These are phyloP conservation scores for Tortricodes alternella DNA, from an alignment of 2,888 invertebrate genomes.

Conservation along the genomic window DNA sequence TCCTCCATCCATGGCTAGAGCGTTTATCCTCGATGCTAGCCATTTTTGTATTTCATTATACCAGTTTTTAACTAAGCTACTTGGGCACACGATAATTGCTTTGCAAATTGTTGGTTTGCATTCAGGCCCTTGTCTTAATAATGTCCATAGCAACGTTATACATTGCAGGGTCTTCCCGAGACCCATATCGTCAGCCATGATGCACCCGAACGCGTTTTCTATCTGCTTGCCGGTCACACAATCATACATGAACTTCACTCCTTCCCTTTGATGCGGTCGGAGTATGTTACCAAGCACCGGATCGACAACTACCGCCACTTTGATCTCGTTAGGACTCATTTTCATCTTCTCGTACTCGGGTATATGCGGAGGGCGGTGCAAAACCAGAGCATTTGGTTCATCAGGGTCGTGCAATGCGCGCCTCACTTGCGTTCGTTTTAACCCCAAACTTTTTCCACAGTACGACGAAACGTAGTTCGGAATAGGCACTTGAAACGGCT, in stretches of 20 bases:
- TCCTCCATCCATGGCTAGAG: constrained; percentile 93
- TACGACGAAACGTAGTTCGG: constrained; percentile 92
- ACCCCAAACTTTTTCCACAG: constrained; percentile 90
- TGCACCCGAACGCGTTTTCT: constrained; percentile 94
- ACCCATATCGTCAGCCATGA: constrained; percentile 99
- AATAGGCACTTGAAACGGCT: constrained; percentile 96
- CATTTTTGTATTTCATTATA: constrained; percentile 99
- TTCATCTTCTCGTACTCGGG: constrained; percentile 95
- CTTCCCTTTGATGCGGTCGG: constrained; percentile 98
- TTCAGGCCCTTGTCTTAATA: constrained; percentile 95
- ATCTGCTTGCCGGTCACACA: constrained; percentile 97
- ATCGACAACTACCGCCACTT: constrained; percentile 98
- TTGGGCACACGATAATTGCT: constrained; percentile 97
- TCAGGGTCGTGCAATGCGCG: constrained; percentile 95
- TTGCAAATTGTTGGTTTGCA: constrained; percentile 95
- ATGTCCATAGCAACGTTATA: constrained; percentile 97
- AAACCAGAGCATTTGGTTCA: constrained; percentile 94
- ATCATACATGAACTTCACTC: constrained; percentile 99
- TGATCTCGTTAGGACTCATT: constrained; percentile 84
- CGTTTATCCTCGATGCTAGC: constrained; percentile 92
- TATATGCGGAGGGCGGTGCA: constrained; percentile 92
- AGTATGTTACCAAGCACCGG: constrained; percentile 94
- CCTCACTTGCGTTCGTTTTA: constrained; percentile 84
- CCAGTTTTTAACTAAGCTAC: constrained; percentile 99
- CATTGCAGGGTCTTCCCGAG: constrained; percentile 99